phyloP scores from a whole-genome alignment of 2,888 invertebrate genomes.

The Melolontha melolontha region DNA sequence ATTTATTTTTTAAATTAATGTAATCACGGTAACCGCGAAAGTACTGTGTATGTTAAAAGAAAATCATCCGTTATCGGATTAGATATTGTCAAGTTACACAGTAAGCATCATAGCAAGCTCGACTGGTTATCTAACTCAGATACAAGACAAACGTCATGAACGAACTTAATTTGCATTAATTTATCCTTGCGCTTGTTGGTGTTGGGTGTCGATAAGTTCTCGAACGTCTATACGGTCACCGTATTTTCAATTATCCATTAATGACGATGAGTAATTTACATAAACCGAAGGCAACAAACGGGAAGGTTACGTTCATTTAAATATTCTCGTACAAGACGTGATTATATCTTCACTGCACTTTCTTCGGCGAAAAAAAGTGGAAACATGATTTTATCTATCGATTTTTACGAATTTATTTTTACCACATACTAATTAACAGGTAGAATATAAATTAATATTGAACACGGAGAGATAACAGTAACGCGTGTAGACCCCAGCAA shows the following conservation, averaged over 20 bases:
- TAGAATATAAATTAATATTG: no score
- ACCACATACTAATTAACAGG: no score
- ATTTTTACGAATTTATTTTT: no score
- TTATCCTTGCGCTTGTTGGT: constrained; percentile 46
- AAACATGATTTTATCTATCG: no score
- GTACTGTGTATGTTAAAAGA: constrained; percentile 17
- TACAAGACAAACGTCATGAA: constrained; percentile 37
- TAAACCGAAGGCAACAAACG: background rate
- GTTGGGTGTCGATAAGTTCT: constrained; percentile 46
- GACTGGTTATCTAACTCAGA: constrained; percentile 25
- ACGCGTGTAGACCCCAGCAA: no score
- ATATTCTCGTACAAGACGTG: no score
- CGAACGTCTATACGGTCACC: constrained; percentile 30
- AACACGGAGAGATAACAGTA: no score
- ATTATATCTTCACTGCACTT: no score
- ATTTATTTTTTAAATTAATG: no score
- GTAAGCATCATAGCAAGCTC: constrained; percentile 21
- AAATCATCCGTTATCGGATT: constrained; percentile 2
- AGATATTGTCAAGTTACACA: constrained; percentile 37
- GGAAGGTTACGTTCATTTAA: no score
- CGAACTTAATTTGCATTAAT: constrained; percentile 48
- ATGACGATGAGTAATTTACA: constrained; percentile 30
- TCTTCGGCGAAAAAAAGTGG: no score
- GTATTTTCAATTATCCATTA: constrained; percentile 44
- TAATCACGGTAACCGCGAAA: constrained; percentile 13